These are phyloP conservation scores for Vanacampus margaritifer DNA, from an alignment of 2,113 vertebrate genomes.

Conservation along the genomic window DNA sequence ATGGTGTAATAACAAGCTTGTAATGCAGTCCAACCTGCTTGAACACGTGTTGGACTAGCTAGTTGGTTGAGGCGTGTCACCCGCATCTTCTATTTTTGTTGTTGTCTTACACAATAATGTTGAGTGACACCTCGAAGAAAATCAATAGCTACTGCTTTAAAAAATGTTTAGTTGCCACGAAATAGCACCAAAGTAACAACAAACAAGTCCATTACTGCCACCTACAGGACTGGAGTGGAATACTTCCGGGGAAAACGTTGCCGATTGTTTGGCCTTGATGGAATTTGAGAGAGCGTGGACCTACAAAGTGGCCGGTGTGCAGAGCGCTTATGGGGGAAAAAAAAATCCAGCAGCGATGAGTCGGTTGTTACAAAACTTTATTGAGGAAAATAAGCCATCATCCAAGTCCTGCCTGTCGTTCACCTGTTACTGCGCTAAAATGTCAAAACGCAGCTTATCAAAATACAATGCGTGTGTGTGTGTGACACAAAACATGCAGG, in stretches of 20 bases:
- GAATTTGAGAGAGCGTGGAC: no score
- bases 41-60: not conserved
- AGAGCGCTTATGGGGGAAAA: no score
- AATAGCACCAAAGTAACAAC: not conserved
- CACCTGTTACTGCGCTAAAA: not conserved
- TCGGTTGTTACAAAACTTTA: constrained; percentile 52
- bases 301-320: no score
- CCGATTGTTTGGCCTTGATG: no score
- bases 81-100: no score
- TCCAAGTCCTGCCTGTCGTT: not conserved
- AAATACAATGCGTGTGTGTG: not conserved
- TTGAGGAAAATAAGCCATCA: constrained; percentile 34
- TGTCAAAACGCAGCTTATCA: no score
- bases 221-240: not conserved
- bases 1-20: not conserved
- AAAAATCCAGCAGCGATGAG: not conserved
- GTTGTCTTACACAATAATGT: no score
- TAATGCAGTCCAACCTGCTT: not conserved
- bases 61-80: no score
- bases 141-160: no score
- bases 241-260: no score
- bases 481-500: not conserved
- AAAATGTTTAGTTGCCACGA: no score
- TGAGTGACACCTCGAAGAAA: no score
- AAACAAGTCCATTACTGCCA: not conserved